Base-by-base conservation (phyloP, 2,888 invertebrate genomes). In the Tinea semifulvella region DNA sequence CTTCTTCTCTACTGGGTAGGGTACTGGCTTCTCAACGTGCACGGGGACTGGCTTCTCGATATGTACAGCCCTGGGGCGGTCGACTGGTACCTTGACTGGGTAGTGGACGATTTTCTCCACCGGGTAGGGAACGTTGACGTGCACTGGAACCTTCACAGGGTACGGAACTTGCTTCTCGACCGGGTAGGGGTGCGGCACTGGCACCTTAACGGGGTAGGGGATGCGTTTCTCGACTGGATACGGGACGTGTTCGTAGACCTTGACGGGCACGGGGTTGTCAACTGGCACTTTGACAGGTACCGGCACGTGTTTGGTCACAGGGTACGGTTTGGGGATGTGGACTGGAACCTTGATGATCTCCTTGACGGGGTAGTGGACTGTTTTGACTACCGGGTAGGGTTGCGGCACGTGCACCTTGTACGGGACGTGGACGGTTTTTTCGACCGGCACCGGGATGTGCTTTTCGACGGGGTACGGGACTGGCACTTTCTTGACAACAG, bases 401-500 rank as follows among this genome's bases (percentile, higher is more conserved):
- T 87, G 85, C 0, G 88, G 86, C 22, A 88, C 85, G 2, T 70
- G 88, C n/a, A 90, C 87, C 60, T 88, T 87, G 2, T 89, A 85
- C 6, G 89, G 87, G 50, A 83, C 83, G 1, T 80, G 88, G 17
- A 90, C 79, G 43, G 83, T 83, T 56, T 89, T 90, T 49, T 87
- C 84, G 7, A 90, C 86, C 1, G 90, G 89, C 42, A 86, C 83
- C 5, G 76, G 87, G 43, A 89, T 79, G 28, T 84, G 81, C 57
- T 89, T 90, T 55, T 88, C 88, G 0, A 91, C 89, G 22, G 90
- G 88, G 58, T 88, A 89, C 1, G 89, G 90, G 17, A 85, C 86
- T 14, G 86, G 82, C 17, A 92, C 87, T 50, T 91, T 90, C 61
- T 89, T 91, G 43, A 87, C 75, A 42, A 88, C 74, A 8, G 88